Base-by-base conservation (phyloP, 2,888 invertebrate genomes). In the Geotrupes spiniger region DNA sequence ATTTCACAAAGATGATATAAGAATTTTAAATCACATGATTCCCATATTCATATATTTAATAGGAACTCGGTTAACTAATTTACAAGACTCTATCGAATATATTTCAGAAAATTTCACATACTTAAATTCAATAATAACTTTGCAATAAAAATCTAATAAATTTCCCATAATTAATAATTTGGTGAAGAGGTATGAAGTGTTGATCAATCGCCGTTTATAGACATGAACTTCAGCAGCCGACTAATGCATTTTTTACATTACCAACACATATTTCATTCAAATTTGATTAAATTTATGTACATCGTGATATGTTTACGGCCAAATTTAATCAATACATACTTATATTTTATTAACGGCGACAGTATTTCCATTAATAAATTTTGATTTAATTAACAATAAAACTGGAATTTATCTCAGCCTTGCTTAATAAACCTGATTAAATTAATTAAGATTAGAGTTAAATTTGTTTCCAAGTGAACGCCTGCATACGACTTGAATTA, bases 211-310 rank as follows among this genome's bases (percentile, higher is more conserved):
- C 11, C 6, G 37, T 33, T 33, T 31, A 33, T n/a, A n/a, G 2
- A 28, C 28, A 37, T 37, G 16, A 44, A 29, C 27, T 29, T 37
- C 27, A 29, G 11, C 14, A 38, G 17, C 44, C 37, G 44, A 44
- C 37, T 44, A 44, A 36, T 29, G 38, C 17, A 27, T 15, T 38
- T 49, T 43, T 26, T 40, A 49, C 43, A 15, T 49, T 16, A 37
- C 39, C n/a, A 46, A 38, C 45, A 44, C 45, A 40, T 41, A 26
- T 40, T 49, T 36, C 50, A 44, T 42, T 46, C 33, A 36, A 29
- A 21, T 42, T 41, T 41, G 50, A 50, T 45, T 50, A 50, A 50
- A 50, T 50, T 50, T 50, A 50, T 50, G 45, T 45, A 36, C 29
- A 36, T 36, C 37, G 41, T 41, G 46, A 46, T 46, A 40, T 39